phyloP scores from a whole-genome alignment of 2,113 vertebrate species.

The Brachyistius frenatus region DNA sequence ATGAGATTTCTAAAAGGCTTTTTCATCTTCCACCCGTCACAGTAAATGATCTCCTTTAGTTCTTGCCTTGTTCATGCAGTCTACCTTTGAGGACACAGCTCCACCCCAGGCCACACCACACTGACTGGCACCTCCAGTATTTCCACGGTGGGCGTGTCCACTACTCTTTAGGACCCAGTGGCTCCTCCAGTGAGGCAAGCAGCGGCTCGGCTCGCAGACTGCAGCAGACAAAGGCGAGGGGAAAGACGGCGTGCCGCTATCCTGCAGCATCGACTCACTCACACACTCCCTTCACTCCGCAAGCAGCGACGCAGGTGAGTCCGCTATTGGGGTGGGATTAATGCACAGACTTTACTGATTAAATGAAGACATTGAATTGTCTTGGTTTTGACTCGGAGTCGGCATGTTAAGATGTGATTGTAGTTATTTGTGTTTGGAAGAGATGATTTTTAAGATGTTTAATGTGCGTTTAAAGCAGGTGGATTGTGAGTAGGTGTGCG shows the following conservation, averaged over 20 bases:
- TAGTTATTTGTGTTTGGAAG: neutral
- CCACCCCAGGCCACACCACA: conserved; percentile 46
- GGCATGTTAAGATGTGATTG: neutral
- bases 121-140: conserved; percentile 31
- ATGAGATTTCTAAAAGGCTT: neutral
- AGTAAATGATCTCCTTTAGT: neutral
- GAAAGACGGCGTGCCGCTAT: conserved; percentile 79
- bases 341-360: conserved; percentile 9
- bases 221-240: conserved; percentile 81
- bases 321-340: conserved; percentile 21
- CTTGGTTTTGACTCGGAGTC: neutral
- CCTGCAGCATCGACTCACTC: conserved; percentile 79
- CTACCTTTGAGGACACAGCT: conserved; percentile 22
- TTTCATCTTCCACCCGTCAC: conserved; percentile 14
- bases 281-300: conserved; percentile 73
- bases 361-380: neutral
- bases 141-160: conserved; percentile 67
- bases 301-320: conserved; percentile 81
- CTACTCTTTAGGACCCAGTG: conserved; percentile 82
- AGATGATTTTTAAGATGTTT: neutral
- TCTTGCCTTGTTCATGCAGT: neutral
- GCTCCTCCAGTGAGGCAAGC: conserved; percentile 64
- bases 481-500: conserved; percentile 57
- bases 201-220: conserved; percentile 69
- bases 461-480: conserved; percentile 54